These are phyloP conservation scores for Calliopsis andreniformis DNA, from an alignment of 1,140 invertebrate genomes.

Conservation along the genomic window DNA sequence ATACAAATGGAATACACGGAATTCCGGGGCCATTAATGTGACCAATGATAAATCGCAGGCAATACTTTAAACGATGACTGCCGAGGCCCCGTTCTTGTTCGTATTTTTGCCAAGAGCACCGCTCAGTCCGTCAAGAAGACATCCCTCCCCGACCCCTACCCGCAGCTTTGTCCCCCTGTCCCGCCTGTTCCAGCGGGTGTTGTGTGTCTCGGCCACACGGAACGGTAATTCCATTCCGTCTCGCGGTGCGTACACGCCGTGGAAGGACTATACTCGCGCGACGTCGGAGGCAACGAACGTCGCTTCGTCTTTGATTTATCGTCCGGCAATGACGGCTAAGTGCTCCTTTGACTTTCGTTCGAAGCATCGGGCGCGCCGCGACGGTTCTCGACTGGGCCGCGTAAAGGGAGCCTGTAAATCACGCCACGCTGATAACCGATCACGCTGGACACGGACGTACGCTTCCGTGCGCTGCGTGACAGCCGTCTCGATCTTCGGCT, in stretches of 20 bases:
- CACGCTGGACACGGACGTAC: slow-evolving; percentile 19
- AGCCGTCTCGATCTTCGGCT: slow-evolving; percentile 23
- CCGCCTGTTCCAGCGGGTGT: slow-evolving; percentile 21
- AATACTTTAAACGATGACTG: slow-evolving; percentile 78
- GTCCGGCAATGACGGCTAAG: slow-evolving; percentile 62
- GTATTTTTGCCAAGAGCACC: slow-evolving; percentile 69
- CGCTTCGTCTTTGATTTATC: slow-evolving; percentile 65
- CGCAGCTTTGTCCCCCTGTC: background rate
- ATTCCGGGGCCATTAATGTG: slow-evolving; percentile 75
- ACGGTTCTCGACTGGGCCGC: background rate
- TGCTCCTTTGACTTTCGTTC: slow-evolving; percentile 55
- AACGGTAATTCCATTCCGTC: slow-evolving; percentile 59
- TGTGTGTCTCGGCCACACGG: background rate
- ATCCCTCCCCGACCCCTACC: background rate
- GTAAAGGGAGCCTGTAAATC: slow-evolving; percentile 53
- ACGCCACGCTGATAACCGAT: slow-evolving; percentile 52
- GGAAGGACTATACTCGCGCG: background rate
- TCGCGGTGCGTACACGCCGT: slow-evolving; percentile 21
- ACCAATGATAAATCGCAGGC: slow-evolving; percentile 76
- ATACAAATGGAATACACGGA: slow-evolving; percentile 78
- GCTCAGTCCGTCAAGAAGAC: slow-evolving; percentile 65
- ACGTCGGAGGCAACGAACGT: slow-evolving; percentile 47
- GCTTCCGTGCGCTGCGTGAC: slow-evolving; percentile 43
- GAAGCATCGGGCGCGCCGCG: background rate
- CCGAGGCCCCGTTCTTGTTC: slow-evolving; percentile 71